Conservation (phyloP, 2,113 vertebrate genomes). For the Hippocampus mohnikei region DNA sequence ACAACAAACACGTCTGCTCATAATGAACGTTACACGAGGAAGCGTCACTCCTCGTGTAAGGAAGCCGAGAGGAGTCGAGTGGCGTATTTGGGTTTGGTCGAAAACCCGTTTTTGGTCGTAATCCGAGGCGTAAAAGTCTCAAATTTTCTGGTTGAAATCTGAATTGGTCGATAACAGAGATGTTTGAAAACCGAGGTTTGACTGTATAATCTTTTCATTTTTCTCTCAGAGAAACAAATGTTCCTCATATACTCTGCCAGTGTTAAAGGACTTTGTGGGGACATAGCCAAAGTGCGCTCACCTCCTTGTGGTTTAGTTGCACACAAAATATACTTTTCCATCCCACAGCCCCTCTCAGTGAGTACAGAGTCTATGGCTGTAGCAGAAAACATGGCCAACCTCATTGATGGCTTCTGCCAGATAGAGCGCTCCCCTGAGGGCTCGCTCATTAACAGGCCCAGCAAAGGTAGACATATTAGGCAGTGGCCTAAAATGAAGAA, state of each 20-base stretch:
- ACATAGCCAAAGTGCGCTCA: neutral
- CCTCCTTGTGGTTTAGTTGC: neutral
- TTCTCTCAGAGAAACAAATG: too few species aligned
- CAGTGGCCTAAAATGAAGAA: neutral
- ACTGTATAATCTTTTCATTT: too few species aligned
- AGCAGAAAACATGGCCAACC: constrained; percentile 92
- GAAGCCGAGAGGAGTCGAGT: too few species aligned
- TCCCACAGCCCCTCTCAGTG: constrained; percentile 78
- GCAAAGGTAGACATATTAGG: constrained; percentile 64
- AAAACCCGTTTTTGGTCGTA: too few species aligned
- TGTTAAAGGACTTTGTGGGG: neutral
- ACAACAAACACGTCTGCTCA: too few species aligned
- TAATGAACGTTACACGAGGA: too few species aligned
- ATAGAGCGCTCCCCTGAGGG: constrained; percentile 65
- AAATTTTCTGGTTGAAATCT: too few species aligned
- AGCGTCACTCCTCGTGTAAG: too few species aligned
- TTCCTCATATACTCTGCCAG: neutral
- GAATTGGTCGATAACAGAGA: too few species aligned
- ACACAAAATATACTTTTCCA: neutral
- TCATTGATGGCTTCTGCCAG: constrained; percentile 90
- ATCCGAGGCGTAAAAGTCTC: too few species aligned
- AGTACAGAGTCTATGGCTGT: constrained; percentile 79
- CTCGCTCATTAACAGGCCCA: constrained; percentile 76
- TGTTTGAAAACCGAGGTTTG: too few species aligned
- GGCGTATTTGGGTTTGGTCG: too few species aligned